Evolutionary conservation across 1,140 invertebrate species (phyloP).

Genomic region (Telenomus remus): DNA sequence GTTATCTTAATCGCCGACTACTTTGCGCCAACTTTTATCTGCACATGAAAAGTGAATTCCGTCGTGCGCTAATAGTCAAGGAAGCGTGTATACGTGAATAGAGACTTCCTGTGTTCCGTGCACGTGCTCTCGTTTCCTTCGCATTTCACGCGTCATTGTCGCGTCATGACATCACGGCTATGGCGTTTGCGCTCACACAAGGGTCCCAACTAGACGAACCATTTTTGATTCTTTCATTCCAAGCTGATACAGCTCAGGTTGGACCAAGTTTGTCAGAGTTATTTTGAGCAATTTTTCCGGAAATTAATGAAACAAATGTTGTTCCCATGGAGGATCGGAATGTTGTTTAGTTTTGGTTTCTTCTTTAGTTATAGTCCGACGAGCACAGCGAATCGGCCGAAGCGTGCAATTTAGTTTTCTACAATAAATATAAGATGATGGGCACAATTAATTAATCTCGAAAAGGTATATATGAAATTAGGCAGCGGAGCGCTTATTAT

Average conservation of each 20-base stretch:
- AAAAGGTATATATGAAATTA: constrained; percentile 5
- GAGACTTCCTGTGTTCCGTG: constrained; percentile 55
- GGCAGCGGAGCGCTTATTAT: background rate
- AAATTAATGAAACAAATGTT: no score
- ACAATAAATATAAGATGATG: constrained; percentile 28
- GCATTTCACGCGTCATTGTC: constrained; percentile 41
- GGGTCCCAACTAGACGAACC: no score
- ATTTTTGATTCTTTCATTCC: no score
- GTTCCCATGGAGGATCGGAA: no score
- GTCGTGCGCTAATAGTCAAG: constrained; percentile 61
- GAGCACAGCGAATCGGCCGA: background rate
- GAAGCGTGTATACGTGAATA: constrained; percentile 58
- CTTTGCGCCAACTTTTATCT: constrained; percentile 56
- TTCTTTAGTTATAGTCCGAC: no score
- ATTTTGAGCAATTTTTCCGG: no score
- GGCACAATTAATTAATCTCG: constrained; percentile 53
- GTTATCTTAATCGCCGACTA: constrained; percentile 39
- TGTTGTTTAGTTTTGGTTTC: background rate
- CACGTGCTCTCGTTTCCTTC: constrained; percentile 55
- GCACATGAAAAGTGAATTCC: constrained; percentile 60
- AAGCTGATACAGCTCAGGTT: no score
- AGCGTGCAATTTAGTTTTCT: constrained; percentile 6
- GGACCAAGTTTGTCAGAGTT: constrained; percentile 27
- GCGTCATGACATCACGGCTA: constrained; percentile 12
- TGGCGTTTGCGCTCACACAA: constrained; percentile 6